Evolutionary conservation across 2,113 vertebrate species (phyloP).

Genomic region (Phalacrocorax brasilianus): DNA sequence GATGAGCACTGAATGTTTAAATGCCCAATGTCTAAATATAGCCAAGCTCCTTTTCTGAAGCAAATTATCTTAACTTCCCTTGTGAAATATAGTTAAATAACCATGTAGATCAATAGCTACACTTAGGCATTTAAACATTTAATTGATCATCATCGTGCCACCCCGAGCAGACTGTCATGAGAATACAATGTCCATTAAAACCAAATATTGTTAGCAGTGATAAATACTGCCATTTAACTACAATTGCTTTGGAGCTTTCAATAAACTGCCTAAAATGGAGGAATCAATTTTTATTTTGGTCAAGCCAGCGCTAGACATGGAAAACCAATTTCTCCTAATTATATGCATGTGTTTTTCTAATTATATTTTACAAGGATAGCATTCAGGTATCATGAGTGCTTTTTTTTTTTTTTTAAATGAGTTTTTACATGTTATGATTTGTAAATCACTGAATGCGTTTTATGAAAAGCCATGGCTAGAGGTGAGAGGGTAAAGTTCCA

Average conservation of each 20-base stretch:
- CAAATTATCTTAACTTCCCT: neutral
- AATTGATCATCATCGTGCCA: conserved; percentile 8
- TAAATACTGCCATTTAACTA: conserved; percentile 27
- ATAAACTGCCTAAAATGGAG: conserved; percentile 20
- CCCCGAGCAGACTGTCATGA: neutral
- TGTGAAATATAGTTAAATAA: neutral
- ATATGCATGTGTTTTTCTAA: neutral
- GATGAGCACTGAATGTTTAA: neutral
- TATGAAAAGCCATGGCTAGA: neutral
- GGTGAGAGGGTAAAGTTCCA: neutral
- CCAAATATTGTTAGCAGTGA: conserved; percentile 29
- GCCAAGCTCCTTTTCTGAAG: neutral
- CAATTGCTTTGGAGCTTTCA: conserved; percentile 10
- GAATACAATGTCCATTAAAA: conserved; percentile 8
- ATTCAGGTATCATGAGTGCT: neutral
- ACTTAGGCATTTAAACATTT: neutral
- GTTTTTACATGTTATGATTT: neutral
- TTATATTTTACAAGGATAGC: neutral
- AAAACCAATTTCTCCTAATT: conserved; percentile 15
- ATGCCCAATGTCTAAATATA: neutral
- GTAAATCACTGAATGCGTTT: neutral
- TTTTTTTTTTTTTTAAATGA: neutral
- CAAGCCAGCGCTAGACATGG: neutral
- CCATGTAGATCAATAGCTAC: neutral
- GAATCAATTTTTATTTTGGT: conserved; percentile 45